Evolutionary conservation across 2,113 vertebrate species (phyloP).

Genomic region (Tiliqua scincoides): DNA sequence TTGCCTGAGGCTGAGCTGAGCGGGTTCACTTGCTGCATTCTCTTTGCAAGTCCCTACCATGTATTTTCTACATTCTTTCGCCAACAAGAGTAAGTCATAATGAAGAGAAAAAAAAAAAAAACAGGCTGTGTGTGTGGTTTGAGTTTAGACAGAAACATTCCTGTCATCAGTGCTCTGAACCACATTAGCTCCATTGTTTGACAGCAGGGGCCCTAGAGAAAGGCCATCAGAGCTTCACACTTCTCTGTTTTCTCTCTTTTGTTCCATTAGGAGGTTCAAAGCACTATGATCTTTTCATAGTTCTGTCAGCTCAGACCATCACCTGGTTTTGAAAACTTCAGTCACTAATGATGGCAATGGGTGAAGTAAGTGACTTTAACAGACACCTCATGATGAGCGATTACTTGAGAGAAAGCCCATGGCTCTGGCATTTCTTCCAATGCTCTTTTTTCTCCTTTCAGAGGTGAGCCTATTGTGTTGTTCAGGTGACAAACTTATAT

Average conservation of each 20-base stretch:
- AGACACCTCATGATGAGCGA: not conserved
- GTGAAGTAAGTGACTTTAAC: conserved; percentile 24
- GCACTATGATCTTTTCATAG: not conserved
- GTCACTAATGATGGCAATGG: not conserved
- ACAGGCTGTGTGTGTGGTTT: not conserved
- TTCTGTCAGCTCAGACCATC: not conserved
- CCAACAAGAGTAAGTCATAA: not conserved
- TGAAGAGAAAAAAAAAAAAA: not conserved
- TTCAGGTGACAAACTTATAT: not conserved
- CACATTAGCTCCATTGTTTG: not conserved
- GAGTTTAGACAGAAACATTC: not conserved
- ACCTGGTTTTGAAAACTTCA: not conserved
- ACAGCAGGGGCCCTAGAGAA: conserved; percentile 2
- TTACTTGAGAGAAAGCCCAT: not conserved
- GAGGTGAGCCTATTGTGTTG: not conserved
- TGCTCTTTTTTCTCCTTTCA: not conserved
- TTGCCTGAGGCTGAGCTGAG: fast-evolving
- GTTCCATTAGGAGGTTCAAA: conserved; percentile 6
- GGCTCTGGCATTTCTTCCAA: not conserved
- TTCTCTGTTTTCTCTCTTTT: conserved; percentile 17
- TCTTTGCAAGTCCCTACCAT: not conserved
- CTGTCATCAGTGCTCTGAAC: not conserved
- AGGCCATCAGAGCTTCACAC: not conserved
- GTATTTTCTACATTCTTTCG: not conserved
- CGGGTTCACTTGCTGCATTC: not conserved